Conservation (phyloP, 2,888 invertebrate species). For the Antheraea assamensis region DNA sequence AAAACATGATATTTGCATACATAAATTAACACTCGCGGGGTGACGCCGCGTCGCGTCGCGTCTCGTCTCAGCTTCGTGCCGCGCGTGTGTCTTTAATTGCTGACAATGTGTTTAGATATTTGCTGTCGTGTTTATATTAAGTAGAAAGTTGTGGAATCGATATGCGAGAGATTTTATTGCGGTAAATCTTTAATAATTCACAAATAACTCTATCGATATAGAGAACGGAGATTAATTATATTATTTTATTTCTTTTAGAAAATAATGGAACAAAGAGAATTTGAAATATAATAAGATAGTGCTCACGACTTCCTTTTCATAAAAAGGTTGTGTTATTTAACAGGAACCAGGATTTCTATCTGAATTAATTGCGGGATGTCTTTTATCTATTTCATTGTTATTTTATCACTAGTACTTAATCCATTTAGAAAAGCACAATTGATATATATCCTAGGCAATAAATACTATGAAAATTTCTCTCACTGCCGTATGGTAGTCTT, state of each 20-base stretch:
- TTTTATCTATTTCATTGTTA: too few species aligned
- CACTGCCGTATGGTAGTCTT: too few species aligned
- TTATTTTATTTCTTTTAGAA: not conserved
- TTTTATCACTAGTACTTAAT: too few species aligned
- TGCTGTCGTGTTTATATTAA: slow-evolving; percentile 6
- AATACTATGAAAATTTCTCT: too few species aligned
- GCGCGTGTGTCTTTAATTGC: slow-evolving; percentile 59
- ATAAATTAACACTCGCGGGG: slow-evolving; percentile 49
- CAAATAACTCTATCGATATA: not conserved
- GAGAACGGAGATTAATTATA: not conserved
- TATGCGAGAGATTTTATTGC: not conserved
- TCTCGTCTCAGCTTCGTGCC: not conserved
- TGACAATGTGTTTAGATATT: slow-evolving; percentile 39
- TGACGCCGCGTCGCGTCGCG: not conserved
- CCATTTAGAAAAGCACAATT: too few species aligned
- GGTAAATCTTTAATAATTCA: not conserved
- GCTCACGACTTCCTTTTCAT: too few species aligned
- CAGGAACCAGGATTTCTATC: too few species aligned
- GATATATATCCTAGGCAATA: too few species aligned
- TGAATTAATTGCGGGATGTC: too few species aligned
- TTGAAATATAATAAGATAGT: not conserved
- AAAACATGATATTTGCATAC: slow-evolving; percentile 61
- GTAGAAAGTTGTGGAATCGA: slow-evolving; percentile 8
- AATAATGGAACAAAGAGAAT: not conserved
- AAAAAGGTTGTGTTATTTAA: too few species aligned